phyloP scores from a whole-genome alignment of 1,140 invertebrate genomes.

The Spodoptera litura region DNA sequence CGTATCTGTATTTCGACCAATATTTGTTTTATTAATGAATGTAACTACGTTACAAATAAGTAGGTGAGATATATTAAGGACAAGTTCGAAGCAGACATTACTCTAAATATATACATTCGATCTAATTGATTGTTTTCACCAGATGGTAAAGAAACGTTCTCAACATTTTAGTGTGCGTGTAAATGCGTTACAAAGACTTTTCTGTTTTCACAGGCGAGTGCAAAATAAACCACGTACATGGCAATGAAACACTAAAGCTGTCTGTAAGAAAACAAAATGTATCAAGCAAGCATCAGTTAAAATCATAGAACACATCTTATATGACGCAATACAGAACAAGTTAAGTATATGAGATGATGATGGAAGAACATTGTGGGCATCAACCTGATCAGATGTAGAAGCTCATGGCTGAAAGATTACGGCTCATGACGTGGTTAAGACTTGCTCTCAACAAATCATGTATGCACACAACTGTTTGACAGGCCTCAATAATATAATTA shows the following conservation, averaged over 20 bases:
- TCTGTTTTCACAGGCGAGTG: constrained; percentile 40
- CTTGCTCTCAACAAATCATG: constrained; percentile 53
- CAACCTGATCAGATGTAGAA: constrained; percentile 46
- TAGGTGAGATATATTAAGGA: neutral
- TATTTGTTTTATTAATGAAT: neutral
- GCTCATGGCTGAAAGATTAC: constrained; percentile 54
- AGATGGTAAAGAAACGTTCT: constrained; percentile 19
- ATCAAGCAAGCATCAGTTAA: constrained; percentile 47
- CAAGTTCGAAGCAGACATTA: constrained; percentile 17
- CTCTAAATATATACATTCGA: constrained; percentile 27
- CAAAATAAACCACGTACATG: constrained; percentile 42
- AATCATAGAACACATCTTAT: constrained; percentile 43
- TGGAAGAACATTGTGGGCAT: constrained; percentile 41
- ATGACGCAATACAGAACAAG: constrained; percentile 43
- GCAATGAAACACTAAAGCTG: constrained; percentile 45
- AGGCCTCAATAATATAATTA: constrained; percentile 65
- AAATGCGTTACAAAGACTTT: constrained; percentile 26
- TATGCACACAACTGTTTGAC: constrained; percentile 70
- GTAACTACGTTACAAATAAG: neutral
- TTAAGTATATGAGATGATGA: constrained; percentile 43
- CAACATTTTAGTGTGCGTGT: constrained; percentile 41
- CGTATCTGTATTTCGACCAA: neutral
- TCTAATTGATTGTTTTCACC: constrained; percentile 23
- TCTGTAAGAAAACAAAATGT: constrained; percentile 43
- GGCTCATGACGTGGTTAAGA: constrained; percentile 53